phyloP scores from a whole-genome alignment of 2,888 invertebrate species.

The Parasteatoda lunata region DNA sequence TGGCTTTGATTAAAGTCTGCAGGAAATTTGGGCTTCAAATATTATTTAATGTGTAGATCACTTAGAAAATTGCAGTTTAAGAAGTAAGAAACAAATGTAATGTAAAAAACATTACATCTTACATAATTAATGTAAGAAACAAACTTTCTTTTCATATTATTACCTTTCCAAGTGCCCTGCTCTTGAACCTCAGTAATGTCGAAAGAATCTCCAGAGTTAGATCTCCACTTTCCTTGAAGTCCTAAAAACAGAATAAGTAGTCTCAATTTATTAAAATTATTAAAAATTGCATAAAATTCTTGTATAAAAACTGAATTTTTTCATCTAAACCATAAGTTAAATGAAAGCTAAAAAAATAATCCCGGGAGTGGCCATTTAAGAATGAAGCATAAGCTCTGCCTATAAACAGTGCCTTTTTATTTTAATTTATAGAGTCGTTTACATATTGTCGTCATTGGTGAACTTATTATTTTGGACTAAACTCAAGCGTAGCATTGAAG shows the following conservation, averaged over 20 bases:
- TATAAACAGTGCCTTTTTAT: too few relatives aligned
- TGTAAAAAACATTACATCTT: neutral
- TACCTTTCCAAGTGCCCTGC: slow-evolving; percentile 11
- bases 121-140: neutral
- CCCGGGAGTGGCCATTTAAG: too few relatives aligned
- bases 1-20: too few relatives aligned
- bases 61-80: too few relatives aligned
- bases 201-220: slow-evolving; percentile 15
- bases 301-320: slow-evolving; percentile 1
- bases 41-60: too few relatives aligned
- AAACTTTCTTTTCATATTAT: neutral
- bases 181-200: neutral
- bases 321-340: neutral
- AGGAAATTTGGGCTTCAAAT: too few relatives aligned
- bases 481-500: too few relatives aligned
- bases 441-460: too few relatives aligned
- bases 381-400: too few relatives aligned
- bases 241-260: slow-evolving; percentile 2
- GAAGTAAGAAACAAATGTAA: neutral
- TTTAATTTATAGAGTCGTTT: too few relatives aligned
- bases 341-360: neutral
- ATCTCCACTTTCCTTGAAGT: slow-evolving; percentile 17
- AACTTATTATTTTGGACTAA: too few relatives aligned
- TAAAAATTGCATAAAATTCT: neutral
- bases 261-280: neutral